Evolutionary conservation across 2,113 vertebrate species (phyloP).

Genomic region (Heterochromis multidens): DNA sequence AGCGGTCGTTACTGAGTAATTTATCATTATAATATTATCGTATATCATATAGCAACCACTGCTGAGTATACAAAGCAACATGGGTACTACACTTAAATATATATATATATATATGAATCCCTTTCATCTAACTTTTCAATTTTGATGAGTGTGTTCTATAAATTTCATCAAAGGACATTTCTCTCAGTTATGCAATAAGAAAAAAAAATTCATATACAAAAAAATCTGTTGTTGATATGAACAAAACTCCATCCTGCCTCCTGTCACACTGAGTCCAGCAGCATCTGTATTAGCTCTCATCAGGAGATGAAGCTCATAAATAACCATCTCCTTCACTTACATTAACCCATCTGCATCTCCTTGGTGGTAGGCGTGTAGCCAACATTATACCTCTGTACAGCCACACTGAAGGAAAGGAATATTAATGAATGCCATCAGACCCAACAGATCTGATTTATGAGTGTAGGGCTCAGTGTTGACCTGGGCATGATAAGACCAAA

Average conservation of each 20-base stretch:
- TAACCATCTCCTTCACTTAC: conserved; percentile 26
- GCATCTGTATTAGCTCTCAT: conserved; percentile 26
- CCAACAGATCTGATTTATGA: neutral
- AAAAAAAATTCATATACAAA: neutral
- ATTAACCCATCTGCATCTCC: conserved; percentile 24
- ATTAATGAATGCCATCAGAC: conserved; percentile 8
- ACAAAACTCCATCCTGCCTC: neutral
- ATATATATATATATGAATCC: fast-evolving
- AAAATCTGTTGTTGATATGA: neutral
- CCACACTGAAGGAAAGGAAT: neutral
- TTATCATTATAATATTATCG: neutral
- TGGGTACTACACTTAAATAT: neutral
- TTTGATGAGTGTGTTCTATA: neutral
- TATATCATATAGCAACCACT: neutral
- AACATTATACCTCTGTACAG: neutral
- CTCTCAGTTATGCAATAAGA: neutral
- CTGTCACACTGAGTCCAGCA: conserved; percentile 15
- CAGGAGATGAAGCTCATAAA: conserved; percentile 35
- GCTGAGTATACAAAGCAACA: neutral
- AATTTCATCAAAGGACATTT: neutral
- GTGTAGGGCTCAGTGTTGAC: neutral
- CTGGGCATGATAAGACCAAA: neutral
- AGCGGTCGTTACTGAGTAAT: neutral
- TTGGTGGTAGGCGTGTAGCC: neutral
- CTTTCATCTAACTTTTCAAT: neutral